Evolutionary conservation across 35 echinoderm and acorn worm species (phyloP), one percentile per base, ranked within the genome.

Genomic region (Ptychodera flava): DNA sequence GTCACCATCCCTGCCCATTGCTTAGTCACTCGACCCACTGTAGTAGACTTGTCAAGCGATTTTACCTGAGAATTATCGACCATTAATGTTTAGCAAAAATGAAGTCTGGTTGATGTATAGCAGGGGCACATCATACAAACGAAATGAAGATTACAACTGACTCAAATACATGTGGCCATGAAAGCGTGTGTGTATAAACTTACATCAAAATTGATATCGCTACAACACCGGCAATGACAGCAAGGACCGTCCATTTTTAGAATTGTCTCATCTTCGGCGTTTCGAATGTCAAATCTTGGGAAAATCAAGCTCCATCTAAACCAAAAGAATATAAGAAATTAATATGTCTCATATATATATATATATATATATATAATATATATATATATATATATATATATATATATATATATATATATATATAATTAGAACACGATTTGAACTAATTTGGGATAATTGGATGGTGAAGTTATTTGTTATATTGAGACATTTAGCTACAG

Each of bases 1-100:
- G 34, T 34, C 10, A 36, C 34, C 32, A 34, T 36, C 0, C 82
- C 82, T 0, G 82, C 82, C 82, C 82, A 83, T 30, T 83, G 82
- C 35, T 83, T 83, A 1, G 82, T 0, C 0, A 83, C 1, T 2
- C 16, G 16, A 10, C 82, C 82, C 28, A 83, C 82, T 0, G 10
- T 22, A 64, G 45, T 22, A 6, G 45, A 64, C 22, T 6, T 64
- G 6, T 64, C 6, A 6, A 64, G 45, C n/a, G n/a, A n/a, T n/a
- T n/a, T n/a, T n/a, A n/a, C n/a, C n/a, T n/a, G n/a, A n/a, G n/a
- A n/a, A n/a, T n/a, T n/a, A n/a, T n/a, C n/a, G n/a, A n/a, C n/a
- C n/a, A n/a, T n/a, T n/a, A n/a, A n/a, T n/a, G n/a, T n/a, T n/a
- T n/a, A n/a, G n/a, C n/a, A n/a, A n/a, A n/a, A n/a, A n/a, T n/a